Conservation (phyloP, 2,113 vertebrate species). For the Ahaetulla prasina region DNA sequence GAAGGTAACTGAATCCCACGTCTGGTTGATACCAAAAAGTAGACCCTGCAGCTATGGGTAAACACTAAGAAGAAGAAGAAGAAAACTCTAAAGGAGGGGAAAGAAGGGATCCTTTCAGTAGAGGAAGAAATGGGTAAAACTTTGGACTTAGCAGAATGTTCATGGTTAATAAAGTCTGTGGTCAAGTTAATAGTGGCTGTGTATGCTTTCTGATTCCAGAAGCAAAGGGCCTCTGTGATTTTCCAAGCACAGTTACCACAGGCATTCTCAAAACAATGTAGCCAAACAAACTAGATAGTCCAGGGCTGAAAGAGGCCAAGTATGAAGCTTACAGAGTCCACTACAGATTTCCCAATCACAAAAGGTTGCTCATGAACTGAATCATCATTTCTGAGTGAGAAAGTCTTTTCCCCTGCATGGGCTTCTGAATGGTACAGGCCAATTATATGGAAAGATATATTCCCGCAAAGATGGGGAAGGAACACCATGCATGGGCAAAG, state of each 20-base stretch:
- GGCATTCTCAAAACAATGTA: not conserved
- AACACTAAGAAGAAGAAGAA: not conserved
- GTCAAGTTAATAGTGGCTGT: conserved; percentile 1
- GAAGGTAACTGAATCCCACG: no score
- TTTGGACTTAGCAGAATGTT: not conserved
- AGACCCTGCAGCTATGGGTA: not conserved
- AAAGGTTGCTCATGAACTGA: not conserved
- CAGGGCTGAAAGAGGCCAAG: not conserved
- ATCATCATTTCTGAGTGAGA: not conserved
- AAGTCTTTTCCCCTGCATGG: not conserved
- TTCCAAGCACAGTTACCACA: conserved; percentile 21
- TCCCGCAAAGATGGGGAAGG: not conserved
- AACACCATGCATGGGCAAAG: not conserved
- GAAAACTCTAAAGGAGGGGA: not conserved
- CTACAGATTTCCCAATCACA: not conserved
- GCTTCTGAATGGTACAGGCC: not conserved
- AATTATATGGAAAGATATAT: no score
- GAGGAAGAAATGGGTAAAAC: not conserved
- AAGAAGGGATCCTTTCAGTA: not conserved
- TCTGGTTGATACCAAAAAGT: not conserved
- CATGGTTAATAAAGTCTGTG: not conserved
- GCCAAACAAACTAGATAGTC: not conserved
- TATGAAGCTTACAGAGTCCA: not conserved
- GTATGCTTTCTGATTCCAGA: not conserved
- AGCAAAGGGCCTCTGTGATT: not conserved